phyloP scores from a whole-genome alignment of 2,113 vertebrate genomes.

The Illadopsis cleaveri region DNA sequence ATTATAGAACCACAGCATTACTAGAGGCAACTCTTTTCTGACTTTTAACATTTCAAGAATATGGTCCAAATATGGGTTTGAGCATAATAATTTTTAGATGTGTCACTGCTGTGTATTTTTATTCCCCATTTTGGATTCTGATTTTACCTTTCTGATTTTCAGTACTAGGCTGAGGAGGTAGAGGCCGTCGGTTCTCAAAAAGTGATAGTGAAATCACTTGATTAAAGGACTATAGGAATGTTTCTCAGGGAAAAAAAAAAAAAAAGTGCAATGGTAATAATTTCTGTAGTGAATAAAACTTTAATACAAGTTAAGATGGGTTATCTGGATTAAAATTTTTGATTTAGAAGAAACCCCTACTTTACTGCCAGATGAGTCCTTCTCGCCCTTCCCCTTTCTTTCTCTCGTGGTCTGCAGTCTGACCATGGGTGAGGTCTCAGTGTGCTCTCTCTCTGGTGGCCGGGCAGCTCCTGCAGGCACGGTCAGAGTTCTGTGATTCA shows the following conservation, averaged over 20 bases:
- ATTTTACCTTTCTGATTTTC: not conserved
- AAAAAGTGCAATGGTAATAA: not conserved
- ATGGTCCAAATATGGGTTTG: not conserved
- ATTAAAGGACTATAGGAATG: not conserved
- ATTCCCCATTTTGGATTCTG: not conserved
- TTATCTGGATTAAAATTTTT: not conserved
- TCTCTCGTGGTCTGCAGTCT: fast-evolving
- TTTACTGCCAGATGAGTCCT: not conserved
- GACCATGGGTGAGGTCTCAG: not conserved
- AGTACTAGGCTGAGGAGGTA: not conserved
- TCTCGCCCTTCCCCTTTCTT: not conserved
- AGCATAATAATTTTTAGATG: not conserved
- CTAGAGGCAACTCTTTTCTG: not conserved
- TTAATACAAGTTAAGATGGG: not conserved
- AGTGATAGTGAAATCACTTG: not conserved
- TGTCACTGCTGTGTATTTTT: not conserved
- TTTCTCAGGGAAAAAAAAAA: not conserved
- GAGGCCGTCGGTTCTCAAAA: not conserved
- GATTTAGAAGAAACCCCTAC: not conserved
- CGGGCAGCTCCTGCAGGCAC: not conserved
- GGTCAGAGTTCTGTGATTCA: not conserved
- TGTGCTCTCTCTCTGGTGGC: not conserved
- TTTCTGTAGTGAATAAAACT: not conserved
- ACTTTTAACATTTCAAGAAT: not conserved
- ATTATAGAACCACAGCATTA: not conserved